Evolutionary conservation across 2,888 invertebrate species (phyloP), one percentile per base, ranked within the genome.

Genomic region (Aphrophora alni): DNA sequence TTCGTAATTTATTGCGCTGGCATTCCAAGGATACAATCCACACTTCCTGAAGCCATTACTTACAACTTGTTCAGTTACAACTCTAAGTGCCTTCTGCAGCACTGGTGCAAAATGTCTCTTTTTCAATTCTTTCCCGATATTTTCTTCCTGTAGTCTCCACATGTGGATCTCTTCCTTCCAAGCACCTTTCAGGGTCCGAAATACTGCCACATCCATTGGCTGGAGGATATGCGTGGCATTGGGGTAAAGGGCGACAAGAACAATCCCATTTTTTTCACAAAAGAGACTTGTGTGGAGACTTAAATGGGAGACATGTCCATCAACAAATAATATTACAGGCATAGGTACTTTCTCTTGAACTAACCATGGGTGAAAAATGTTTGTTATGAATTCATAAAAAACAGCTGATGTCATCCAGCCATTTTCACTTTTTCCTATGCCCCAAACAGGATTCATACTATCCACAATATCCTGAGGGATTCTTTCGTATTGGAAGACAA

Each of bases 321-420:
- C 89, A 44, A 89, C 82, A 79, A 87, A 89, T 5, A 88, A 79
- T 76, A 89, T 85, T 51, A 88, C 84, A 70, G 86, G 88, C 24
- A 86, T 83, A 76, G 85, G 77, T 51, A 88, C 86, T 44, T 86
- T 82, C 78, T 87, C 85, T 79, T 85, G 83, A 69, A 85, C 59
- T 68, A 88, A 81, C 87, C 88, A 89, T 68, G 86, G 86, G 82
- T 86, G 81, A 84, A 88, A 88, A 28, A 87, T 83, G 83, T 88
- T 87, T 10, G 86, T 85, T 5, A 88, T 85, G 82, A 86, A 88
- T 84, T 89, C 87, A 82, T 84, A 88, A 85, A 89, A 88, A 3
- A 85, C 86, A 83, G 87, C 87, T 0, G 85, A 83, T 12, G 87
- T 88, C 88, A 88, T 89, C 89, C 89, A 89, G 8, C 88, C 88